These are phyloP conservation scores for Arizona elegans DNA, from an alignment of 2,113 vertebrate genomes.

Conservation along the genomic window DNA sequence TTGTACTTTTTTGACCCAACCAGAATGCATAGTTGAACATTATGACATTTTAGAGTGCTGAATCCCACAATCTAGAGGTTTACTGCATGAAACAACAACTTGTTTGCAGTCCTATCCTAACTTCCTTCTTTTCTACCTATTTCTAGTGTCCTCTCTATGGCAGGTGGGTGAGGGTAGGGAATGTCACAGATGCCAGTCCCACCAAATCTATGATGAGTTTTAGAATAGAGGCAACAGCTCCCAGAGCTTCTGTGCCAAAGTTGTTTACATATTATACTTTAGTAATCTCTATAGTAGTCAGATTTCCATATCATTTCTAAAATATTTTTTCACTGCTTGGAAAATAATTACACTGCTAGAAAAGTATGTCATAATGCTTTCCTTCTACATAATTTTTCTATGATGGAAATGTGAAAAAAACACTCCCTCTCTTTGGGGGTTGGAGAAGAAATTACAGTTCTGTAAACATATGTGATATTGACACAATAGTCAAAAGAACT, in stretches of 20 bases:
- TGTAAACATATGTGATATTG: not conserved
- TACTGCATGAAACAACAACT: not conserved
- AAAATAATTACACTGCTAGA: not conserved
- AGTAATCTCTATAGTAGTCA: not conserved
- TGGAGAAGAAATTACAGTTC: not conserved
- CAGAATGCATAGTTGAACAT: not conserved
- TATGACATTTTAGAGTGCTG: not conserved
- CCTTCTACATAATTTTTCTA: not conserved
- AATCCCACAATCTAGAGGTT: not conserved
- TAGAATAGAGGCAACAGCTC: not conserved
- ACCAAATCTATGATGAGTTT: too few relatives aligned
- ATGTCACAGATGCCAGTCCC: not conserved
- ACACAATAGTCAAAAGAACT: not conserved
- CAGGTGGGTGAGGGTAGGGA: too few relatives aligned
- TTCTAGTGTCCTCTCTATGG: not conserved
- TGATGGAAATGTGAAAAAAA: not conserved
- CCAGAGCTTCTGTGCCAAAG: not conserved
- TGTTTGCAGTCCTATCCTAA: not conserved
- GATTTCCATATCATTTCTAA: not conserved
- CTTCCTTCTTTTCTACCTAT: not conserved
- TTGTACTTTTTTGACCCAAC: not conserved
- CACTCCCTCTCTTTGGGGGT: not conserved
- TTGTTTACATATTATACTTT: not conserved
- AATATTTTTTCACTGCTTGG: not conserved
- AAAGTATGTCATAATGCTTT: not conserved